These are phyloP conservation scores for Enteromius trimaculatus DNA, from an alignment of 2,797 vertebrate genomes.

Conservation along the genomic window DNA sequence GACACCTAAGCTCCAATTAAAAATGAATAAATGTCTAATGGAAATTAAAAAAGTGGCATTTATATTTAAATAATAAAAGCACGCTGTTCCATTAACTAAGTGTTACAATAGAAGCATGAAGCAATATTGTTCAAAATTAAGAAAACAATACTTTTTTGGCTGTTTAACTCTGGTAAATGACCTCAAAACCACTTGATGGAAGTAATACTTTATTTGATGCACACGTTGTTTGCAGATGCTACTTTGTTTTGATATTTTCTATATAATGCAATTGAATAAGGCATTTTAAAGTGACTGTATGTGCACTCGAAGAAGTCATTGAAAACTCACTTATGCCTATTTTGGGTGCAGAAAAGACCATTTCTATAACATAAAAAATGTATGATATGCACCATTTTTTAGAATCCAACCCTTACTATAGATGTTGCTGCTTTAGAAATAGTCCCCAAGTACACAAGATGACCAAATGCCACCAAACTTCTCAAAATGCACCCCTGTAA, in stretches of 20 bases:
- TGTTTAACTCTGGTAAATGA: background rate
- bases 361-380: background rate
- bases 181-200: background rate
- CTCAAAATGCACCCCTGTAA: background rate
- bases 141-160: background rate
- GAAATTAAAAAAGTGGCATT: background rate
- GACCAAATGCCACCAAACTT: conserved; percentile 22
- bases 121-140: background rate
- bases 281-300: background rate
- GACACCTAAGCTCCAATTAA: background rate
- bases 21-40: background rate
- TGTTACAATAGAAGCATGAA: background rate
- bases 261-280: background rate
- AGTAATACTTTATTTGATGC: background rate
- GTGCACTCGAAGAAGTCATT: background rate
- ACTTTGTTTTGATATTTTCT: background rate
- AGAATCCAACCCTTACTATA: background rate
- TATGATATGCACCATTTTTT: background rate
- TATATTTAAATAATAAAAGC: background rate
- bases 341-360: background rate
- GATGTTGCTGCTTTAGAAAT: background rate
- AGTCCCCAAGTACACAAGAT: background rate
- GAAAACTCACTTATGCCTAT: background rate
- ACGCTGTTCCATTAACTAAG: background rate
- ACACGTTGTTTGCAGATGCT: background rate